Conservation (phyloP, 30 jellyfish, hydroid and myxozoan species). For the Clytia hemisphaerica region DNA sequence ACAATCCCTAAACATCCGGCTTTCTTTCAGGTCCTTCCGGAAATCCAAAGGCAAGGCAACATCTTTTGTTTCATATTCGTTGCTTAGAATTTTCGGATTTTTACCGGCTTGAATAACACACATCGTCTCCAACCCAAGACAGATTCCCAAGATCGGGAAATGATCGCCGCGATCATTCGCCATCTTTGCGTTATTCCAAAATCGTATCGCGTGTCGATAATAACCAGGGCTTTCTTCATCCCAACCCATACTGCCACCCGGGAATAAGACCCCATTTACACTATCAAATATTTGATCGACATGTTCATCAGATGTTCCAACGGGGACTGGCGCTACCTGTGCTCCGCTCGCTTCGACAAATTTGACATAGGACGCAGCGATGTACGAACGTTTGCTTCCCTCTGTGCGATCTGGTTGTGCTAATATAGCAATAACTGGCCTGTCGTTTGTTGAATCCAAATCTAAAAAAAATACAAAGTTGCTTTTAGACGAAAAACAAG, state of each 20-base stretch:
- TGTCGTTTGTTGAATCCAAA: slow-evolving; percentile 4
- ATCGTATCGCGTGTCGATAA: slow-evolving; percentile 23
- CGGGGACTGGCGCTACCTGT: slow-evolving; percentile 31
- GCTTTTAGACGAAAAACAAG: too few relatives aligned
- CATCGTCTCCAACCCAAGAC: slow-evolving; percentile 40
- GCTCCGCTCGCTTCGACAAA: slow-evolving; percentile 45
- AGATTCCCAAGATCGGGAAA: slow-evolving; percentile 35
- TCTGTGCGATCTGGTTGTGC: slow-evolving; percentile 21
- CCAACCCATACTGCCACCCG: slow-evolving; percentile 42
- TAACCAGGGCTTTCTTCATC: slow-evolving; percentile 22
- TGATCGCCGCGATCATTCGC: slow-evolving; percentile 13
- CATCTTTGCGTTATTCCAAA: slow-evolving; percentile 24
- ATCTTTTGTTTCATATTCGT: slow-evolving; percentile 46
- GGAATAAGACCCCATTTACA: slow-evolving; percentile 35
- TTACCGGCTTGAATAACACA: slow-evolving; percentile 5
- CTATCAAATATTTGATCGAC: slow-evolving; percentile 13
- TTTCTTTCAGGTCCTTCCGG: slow-evolving; percentile 32
- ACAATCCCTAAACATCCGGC: slow-evolving; percentile 67
- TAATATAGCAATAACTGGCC: slow-evolving; percentile 35
- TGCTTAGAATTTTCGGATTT: too few relatives aligned
- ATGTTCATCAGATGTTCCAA: neutral
- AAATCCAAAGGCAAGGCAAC: slow-evolving; percentile 53
- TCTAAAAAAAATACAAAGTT: too few relatives aligned
- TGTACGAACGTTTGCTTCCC: slow-evolving; percentile 28
- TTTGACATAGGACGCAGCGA: slow-evolving; percentile 38